Percentiles rank a stretch among this genome's conserved stretches.
Evolutionary conservation across 64 coral and sea anemone species (phyloP).

Genomic region (Montipora cactus): DNA sequence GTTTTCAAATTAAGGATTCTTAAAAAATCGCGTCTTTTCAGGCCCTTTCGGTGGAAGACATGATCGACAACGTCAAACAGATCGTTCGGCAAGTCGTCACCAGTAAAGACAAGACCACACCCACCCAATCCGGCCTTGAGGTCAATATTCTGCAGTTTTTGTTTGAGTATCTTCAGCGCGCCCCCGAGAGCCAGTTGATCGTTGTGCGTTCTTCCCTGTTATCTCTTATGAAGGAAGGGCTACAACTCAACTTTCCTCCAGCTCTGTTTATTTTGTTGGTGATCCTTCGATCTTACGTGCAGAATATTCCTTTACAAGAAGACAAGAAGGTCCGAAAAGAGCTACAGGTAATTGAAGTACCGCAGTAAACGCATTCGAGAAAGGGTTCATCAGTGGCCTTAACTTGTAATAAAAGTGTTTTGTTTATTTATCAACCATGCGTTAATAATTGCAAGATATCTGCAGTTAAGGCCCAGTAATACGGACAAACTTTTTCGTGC

Average conservation of each 20-base stretch:
- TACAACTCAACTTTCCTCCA: conserved; percentile 91
- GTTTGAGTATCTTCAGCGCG: conserved; percentile 80
- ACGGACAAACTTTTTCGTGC: too few species aligned
- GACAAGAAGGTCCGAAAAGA: conserved; percentile 96
- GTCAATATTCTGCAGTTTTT: conserved; percentile 94
- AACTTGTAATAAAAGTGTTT: background rate
- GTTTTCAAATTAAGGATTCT: background rate
- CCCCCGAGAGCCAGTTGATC: conserved; percentile 79
- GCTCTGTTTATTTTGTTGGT: conserved; percentile 92
- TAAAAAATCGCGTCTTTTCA: background rate
- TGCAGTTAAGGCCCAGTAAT: too few species aligned
- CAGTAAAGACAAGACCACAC: conserved; percentile 85
- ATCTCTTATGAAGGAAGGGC: conserved; percentile 90
- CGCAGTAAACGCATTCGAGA: background rate
- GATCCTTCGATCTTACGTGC: conserved; percentile 90
- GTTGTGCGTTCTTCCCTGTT: conserved; percentile 73
- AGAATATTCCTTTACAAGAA: conserved; percentile 84
- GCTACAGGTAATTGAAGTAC: conserved; percentile 68
- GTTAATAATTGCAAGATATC: too few species aligned
- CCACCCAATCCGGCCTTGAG: conserved; percentile 82
- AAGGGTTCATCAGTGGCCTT: background rate
- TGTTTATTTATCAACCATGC: background rate
- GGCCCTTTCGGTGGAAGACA: conserved; percentile 92
- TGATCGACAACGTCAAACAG: conserved; percentile 87
- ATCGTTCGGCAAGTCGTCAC: conserved; percentile 87